Percentiles rank a stretch among this genome's conserved stretches.
Conservation (phyloP, 2,888 invertebrate species). For the Cryptophagus acutangulus region DNA sequence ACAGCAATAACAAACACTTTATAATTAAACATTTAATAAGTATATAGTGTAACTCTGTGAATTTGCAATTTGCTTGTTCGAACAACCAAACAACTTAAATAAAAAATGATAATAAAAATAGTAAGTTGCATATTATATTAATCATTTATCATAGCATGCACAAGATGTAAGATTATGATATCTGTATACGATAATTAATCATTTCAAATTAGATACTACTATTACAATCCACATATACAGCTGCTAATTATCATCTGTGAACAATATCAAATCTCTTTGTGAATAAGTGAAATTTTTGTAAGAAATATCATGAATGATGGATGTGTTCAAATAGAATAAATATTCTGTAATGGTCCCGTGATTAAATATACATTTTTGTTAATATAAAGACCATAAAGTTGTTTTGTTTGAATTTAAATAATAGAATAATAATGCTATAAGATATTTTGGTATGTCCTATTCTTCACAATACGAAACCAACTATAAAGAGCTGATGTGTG, state of each 20-base stretch:
- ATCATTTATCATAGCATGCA: constrained; percentile 8
- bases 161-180: constrained; percentile 22
- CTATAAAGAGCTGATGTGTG: no score
- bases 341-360: no score
- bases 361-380: no score
- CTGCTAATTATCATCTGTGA: constrained; percentile 40
- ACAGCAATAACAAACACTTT: constrained; percentile 20
- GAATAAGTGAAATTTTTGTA: constrained; percentile 6
- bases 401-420: no score
- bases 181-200: constrained; percentile 36
- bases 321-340: no score
- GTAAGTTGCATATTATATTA: constrained; percentile 8
- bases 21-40: constrained; percentile 24
- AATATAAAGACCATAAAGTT: no score
- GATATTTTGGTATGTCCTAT: no score
- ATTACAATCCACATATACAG: constrained; percentile 31
- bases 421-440: no score
- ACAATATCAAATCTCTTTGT: constrained; percentile 37
- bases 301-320: constrained; percentile 4
- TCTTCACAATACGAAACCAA: no score
- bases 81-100: constrained; percentile 1
- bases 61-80: constrained; percentile 15
- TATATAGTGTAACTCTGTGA: constrained; percentile 16
- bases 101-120: background rate
- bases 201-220: constrained; percentile 41